Evolutionary conservation across 2,888 invertebrate species (phyloP).

Genomic region (Bombylius discolor): DNA sequence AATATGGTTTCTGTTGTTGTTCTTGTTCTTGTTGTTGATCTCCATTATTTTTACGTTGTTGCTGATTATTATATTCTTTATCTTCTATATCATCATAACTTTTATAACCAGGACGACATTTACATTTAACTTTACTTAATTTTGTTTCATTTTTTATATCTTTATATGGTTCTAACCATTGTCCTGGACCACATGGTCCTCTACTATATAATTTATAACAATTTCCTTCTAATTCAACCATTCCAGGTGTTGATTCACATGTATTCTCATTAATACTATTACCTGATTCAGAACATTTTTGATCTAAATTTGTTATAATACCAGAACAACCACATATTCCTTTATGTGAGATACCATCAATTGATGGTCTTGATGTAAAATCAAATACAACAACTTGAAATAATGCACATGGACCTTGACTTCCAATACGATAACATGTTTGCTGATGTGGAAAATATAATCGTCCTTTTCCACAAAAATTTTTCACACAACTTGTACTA

Average conservation of each 20-base stretch:
- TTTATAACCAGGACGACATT: constrained; percentile 56
- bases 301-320: constrained; percentile 33
- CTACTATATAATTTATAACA: constrained; percentile 65
- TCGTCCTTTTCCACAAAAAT: constrained; percentile 61
- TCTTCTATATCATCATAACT: constrained; percentile 21
- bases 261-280: constrained; percentile 27
- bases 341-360: constrained; percentile 71
- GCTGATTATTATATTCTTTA: constrained; percentile 3
- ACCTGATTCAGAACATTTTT: constrained; percentile 25
- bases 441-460: constrained; percentile 61
- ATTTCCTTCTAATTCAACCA: constrained; percentile 51
- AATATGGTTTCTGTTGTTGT: not conserved
- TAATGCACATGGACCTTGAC: constrained; percentile 58
- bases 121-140: constrained; percentile 43
- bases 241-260: constrained; percentile 48
- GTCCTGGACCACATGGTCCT: constrained; percentile 61
- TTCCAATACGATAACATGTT: constrained; percentile 65
- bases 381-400: constrained; percentile 70
- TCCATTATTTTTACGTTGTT: constrained; percentile 16
- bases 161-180: constrained; percentile 52
- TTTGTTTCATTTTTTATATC: constrained; percentile 17
- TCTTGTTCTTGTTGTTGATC: too few species aligned
- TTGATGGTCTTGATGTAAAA: constrained; percentile 59
- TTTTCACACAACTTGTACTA: constrained; percentile 50
- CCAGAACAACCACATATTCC: constrained; percentile 64